These are phyloP conservation scores for Neoaliturus tenellus DNA, from an alignment of 2,888 invertebrate genomes.

Conservation along the genomic window DNA sequence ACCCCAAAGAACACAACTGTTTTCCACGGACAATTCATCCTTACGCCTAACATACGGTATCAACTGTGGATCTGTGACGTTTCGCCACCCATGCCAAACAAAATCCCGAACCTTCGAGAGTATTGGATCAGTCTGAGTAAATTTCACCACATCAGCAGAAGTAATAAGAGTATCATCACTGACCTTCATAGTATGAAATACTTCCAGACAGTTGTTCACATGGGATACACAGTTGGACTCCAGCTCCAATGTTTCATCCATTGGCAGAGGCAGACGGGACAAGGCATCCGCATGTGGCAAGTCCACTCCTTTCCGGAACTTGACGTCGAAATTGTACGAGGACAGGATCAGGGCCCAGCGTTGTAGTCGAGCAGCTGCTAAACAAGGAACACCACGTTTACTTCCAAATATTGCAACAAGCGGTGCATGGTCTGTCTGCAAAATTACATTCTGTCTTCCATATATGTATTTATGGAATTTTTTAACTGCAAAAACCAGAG, in stretches of 20 bases:
- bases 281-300: background rate
- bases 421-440: slow-evolving; percentile 19
- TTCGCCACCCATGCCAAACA: background rate
- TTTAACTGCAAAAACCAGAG: background rate
- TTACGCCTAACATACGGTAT: background rate
- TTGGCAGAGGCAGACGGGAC: background rate
- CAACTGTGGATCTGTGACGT: background rate
- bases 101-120: background rate
- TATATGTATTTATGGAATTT: slow-evolving; percentile 56
- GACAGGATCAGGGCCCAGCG: slow-evolving; percentile 33
- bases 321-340: background rate
- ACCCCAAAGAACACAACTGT: slow-evolving; percentile 28
- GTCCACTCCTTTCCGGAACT: background rate
- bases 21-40: background rate
- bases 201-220: background rate
- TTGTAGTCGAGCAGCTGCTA: slow-evolving; percentile 41
- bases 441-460: slow-evolving; percentile 6
- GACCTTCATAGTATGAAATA: background rate
- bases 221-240: background rate
- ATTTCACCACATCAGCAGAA: background rate
- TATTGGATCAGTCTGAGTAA: background rate
- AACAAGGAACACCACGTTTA: slow-evolving; percentile 17
- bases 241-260: background rate
- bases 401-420: slow-evolving; percentile 26
- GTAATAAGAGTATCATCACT: slow-evolving; percentile 4